phyloP scores from a whole-genome alignment of 2,797 vertebrate genomes.

The Thalassophryne amazonica region DNA sequence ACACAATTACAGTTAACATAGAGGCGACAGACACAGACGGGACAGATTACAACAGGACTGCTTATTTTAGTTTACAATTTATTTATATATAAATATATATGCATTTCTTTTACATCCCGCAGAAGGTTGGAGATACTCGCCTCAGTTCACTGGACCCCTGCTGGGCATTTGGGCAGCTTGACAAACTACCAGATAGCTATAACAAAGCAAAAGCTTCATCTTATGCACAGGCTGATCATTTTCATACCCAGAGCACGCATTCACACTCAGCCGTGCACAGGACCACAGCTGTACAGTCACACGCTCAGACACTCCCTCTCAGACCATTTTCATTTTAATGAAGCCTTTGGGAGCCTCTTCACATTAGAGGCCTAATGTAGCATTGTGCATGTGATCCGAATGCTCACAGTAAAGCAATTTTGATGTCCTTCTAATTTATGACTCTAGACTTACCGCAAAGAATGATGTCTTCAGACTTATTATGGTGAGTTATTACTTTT shows the following conservation, averaged over 20 bases:
- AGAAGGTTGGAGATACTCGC: not conserved
- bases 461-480: constrained; percentile 15
- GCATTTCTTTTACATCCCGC: not conserved
- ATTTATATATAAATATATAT: not conserved
- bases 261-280: constrained; percentile 22
- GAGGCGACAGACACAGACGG: too few species aligned
- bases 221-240: constrained; percentile 4
- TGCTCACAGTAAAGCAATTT: constrained; percentile 14
- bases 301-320: constrained; percentile 32
- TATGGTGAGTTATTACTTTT: not conserved
- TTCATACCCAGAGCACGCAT: constrained; percentile 9
- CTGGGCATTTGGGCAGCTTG: not conserved
- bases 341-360: constrained; percentile 59
- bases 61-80: not conserved
- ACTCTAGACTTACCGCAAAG: constrained; percentile 16
- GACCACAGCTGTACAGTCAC: constrained; percentile 21
- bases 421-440: constrained; percentile 29
- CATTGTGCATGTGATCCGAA: constrained; percentile 49
- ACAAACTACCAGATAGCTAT: not conserved
- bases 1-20: not conserved
- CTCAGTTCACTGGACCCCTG: not conserved
- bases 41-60: too few species aligned
- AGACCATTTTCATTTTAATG: constrained; percentile 70
- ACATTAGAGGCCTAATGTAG: constrained; percentile 72
- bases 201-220: constrained; percentile 4